A percentile compares a stretch with the other conserved stretches of the same genome.
Evolutionary conservation across 2,113 vertebrate genomes (phyloP).

Genomic region (Paradisaea rubra): DNA sequence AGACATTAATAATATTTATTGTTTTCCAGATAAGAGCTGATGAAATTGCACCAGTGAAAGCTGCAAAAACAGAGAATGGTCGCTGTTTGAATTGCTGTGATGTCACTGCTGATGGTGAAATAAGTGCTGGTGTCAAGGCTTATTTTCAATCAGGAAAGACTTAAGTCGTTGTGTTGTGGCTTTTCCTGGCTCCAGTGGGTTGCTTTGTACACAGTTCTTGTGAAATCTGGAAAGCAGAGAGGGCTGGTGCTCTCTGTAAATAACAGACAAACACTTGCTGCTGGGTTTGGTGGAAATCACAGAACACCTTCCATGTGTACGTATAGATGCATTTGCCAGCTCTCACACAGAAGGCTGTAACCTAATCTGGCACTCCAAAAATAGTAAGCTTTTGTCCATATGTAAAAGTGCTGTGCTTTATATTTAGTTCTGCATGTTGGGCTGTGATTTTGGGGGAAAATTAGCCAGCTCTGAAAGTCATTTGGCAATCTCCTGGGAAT

Average conservation of each 20-base stretch:
- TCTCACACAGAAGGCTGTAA: neutral
- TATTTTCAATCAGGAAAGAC: neutral
- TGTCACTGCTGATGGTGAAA: neutral
- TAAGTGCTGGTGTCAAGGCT: neutral
- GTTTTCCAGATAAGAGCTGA: neutral
- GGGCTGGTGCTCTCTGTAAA: neutral
- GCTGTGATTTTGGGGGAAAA: neutral
- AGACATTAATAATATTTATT: neutral
- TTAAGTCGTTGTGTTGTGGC: neutral
- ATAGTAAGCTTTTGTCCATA: neutral
- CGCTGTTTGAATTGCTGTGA: neutral
- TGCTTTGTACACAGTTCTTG: neutral
- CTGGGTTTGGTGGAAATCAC: neutral
- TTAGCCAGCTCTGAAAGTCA: neutral
- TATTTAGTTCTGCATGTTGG: neutral
- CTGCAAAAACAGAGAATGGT: neutral
- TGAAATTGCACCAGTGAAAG: neutral
- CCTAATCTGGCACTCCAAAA: neutral
- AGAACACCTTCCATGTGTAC: neutral
- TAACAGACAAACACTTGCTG: neutral
- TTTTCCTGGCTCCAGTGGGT: neutral
- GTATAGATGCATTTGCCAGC: fast-evolving
- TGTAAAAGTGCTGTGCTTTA: neutral
- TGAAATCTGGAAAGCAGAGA: neutral
- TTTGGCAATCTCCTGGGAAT: neutral